Base-by-base conservation (phyloP, 2,113 vertebrate genomes). In the Solea senegalensis region DNA sequence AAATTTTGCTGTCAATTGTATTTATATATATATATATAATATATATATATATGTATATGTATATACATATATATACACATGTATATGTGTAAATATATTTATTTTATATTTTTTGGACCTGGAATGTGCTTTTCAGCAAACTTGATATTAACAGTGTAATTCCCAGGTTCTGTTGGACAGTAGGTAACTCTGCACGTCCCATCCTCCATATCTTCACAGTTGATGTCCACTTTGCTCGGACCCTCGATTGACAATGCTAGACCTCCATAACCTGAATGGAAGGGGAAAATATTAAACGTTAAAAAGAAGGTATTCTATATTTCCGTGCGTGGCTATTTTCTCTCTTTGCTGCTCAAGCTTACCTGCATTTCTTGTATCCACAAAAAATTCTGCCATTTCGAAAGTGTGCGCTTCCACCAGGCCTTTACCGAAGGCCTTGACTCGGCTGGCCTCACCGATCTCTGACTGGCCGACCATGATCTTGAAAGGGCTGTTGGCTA, bases 201-300 rank as follows among this genome's bases (percentile, higher is more conserved):
- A 0, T 99, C 97, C 78, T 97, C 97, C 85, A 96, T 86, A 39
- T 99, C 97, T 60, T 98, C 97, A 10, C 97, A 99, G 90, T 98
- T 98, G 51, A 99, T 99, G 88, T 98, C 97, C 63, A 99, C 97
- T 91, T 99, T 99, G 91, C 97, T 99, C n/a, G 96, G 97, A 54
- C 97, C 97, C 88, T 99, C 97, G 0, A 98, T 94, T 26, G 96
- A 98, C 88, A 99, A 88, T 13, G 96, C 96, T 5, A 99, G 84
- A 52, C 97, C 97, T 0, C 97, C 97, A 0, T 99, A 99, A 54
- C 97, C 97, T 99, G 13, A 69, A n/a, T 13, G 26, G n/a, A 28
- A 74, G 14, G 55, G 14, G 10, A 26, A 34, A 8, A 51, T 8
- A 57, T 7, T 16, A 52, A 45, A 63, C 9, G n/a, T 52, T 46